Percentiles rank a stretch among this genome's conserved stretches.
Conservation (phyloP, 2,113 vertebrate genomes). For the Heteronetta atricapilla region DNA sequence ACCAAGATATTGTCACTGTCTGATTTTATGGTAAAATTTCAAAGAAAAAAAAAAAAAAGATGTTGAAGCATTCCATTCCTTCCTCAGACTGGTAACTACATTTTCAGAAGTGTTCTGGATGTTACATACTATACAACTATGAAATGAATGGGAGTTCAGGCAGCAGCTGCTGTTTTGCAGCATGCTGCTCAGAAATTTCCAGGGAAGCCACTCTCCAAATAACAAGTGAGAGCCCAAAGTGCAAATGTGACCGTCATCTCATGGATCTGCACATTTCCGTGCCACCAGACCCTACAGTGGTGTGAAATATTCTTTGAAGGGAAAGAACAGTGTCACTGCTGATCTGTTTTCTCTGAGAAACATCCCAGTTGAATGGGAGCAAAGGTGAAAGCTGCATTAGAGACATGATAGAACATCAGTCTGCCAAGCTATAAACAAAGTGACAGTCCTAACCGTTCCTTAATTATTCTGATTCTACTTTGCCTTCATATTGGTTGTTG, state of each 20-base stretch:
- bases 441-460: background rate
- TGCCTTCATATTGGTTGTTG: background rate
- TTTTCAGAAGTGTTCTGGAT: background rate
- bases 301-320: background rate
- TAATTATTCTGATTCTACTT: conserved; percentile 23
- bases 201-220: background rate
- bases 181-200: background rate
- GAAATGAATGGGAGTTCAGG: background rate
- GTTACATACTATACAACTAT: background rate
- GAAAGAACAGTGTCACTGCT: background rate
- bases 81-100: background rate
- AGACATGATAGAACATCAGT: background rate
- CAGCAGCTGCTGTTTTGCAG: background rate
- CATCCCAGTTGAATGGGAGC: background rate
- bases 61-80: background rate
- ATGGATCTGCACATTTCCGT: background rate
- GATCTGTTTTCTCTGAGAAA: background rate
- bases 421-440: background rate
- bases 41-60: background rate
- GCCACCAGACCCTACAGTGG: background rate
- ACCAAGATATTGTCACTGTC: background rate
- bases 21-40: background rate
- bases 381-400: background rate
- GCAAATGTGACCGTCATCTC: background rate
- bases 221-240: background rate